Evolutionary conservation across 2,888 invertebrate genomes (phyloP), one percentile per base, ranked within the genome.

Genomic region (Scotopteryx bipunctaria): DNA sequence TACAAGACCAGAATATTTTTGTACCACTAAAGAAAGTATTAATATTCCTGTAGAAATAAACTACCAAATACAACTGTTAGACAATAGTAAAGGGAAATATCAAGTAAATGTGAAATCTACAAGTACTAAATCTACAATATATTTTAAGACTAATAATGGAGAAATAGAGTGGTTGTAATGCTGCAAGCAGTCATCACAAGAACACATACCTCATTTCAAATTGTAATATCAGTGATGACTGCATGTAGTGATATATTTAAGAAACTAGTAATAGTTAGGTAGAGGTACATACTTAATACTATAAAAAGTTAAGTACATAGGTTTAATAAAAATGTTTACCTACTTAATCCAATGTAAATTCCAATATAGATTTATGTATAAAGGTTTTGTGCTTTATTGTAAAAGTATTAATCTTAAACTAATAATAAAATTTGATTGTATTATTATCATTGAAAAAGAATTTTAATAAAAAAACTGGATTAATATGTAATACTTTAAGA

Each of bases 1-100:
- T 63, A 92, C 91, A 42, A 89, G 84, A 73, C 91, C 91, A 33
- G 78, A 74, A 63, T 86, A 92, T 71, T 92, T 91, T 67, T 76
- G 74, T 65, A 86, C 91, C 31, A 84, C 57, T 59, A 88, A 82
- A 67, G 80, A 81, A 46, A 21, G 55, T 6, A 64, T 70, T 47
- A 72, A 76, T 61, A 67, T 75, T 38, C 78, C 67, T 31, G 37
- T 69, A 36, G 83, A 82, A 56, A 64, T 86, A 6, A 83, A 86
- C 63, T 86, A 83, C 62, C 81, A 79, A 64, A 78, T 92, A 45
- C 74, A 81, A 49, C 25, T 87, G 51, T 3, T 63, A 33, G 55
- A 59, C 6, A 53, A 55, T 38, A 45, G 45, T 37, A 55, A 49
- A 37, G 60, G 27, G 31, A 53, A 47, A 45, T 63, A 57, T 35